Conservation (phyloP, 2,888 invertebrate species). For the Boloria euphrosyne region DNA sequence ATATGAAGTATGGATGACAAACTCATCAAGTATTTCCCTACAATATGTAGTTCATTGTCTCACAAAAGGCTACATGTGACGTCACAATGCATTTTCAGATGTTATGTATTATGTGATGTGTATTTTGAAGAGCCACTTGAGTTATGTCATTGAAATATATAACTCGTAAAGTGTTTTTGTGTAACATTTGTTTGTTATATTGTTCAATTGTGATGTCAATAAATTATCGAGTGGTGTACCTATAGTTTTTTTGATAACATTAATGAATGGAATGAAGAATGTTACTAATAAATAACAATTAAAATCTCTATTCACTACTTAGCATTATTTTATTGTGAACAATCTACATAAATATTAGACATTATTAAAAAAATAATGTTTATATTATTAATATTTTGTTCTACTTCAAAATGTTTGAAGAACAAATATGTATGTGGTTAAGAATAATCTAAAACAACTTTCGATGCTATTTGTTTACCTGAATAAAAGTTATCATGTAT, state of each 20-base stretch:
- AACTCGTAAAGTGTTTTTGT: conserved; percentile 33
- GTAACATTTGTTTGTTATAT: conserved; percentile 20
- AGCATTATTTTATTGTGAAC: too few species aligned
- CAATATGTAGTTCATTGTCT: conserved; percentile 10
- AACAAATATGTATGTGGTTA: too few species aligned
- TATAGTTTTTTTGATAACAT: background rate
- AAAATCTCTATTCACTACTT: too few species aligned
- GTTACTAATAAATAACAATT: too few species aligned
- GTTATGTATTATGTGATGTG: background rate
- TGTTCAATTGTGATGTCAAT: background rate
- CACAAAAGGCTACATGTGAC: conserved; percentile 2
- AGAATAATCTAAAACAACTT: too few species aligned
- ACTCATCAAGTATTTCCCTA: background rate
- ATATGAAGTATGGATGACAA: background rate
- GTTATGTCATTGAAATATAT: conserved; percentile 14
- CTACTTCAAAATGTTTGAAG: too few species aligned
- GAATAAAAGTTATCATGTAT: too few species aligned
- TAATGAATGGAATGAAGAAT: background rate
- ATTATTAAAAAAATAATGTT: too few species aligned
- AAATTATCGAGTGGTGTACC: background rate
- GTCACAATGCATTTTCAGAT: background rate
- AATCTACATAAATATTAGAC: too few species aligned
- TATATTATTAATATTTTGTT: too few species aligned
- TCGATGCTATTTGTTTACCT: too few species aligned
- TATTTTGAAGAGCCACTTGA: conserved; percentile 18